Percentiles rank a stretch among this genome's conserved stretches.
phyloP scores from a whole-genome alignment of 2,113 vertebrate species.

The Myocastor coypus region DNA sequence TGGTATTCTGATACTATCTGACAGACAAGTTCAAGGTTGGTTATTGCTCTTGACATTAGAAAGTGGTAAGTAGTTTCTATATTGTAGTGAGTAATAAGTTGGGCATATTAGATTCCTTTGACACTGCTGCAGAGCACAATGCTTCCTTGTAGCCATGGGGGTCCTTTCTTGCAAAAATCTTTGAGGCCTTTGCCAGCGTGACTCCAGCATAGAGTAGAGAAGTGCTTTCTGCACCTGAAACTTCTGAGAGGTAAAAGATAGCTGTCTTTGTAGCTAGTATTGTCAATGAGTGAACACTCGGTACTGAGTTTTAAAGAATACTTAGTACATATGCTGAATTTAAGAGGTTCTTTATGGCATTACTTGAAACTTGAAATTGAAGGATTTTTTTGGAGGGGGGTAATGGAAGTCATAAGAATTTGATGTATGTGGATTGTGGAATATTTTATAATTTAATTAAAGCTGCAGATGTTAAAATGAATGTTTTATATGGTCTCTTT shows the following conservation, averaged over 20 bases:
- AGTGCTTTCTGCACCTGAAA: slow-evolving; percentile 56
- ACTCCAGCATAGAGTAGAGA: slow-evolving; percentile 72
- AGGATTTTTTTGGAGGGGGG: neutral
- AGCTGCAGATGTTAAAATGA: slow-evolving; percentile 5
- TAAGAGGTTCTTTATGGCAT: slow-evolving; percentile 59
- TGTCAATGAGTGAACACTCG: slow-evolving; percentile 52
- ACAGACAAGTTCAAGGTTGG: slow-evolving; percentile 67
- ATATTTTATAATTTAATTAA: slow-evolving; percentile 59
- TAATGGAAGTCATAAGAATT: slow-evolving; percentile 11
- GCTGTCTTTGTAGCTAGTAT: slow-evolving; percentile 66
- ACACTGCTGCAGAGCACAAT: slow-evolving; percentile 63
- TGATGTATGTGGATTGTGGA: neutral
- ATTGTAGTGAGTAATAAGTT: slow-evolving; percentile 73
- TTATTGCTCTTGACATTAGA: slow-evolving; percentile 76
- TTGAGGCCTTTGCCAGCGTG: slow-evolving; percentile 73
- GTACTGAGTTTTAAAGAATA: slow-evolving; percentile 61
- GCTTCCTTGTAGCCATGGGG: slow-evolving; percentile 34
- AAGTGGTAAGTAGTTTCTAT: slow-evolving; percentile 72
- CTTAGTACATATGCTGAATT: slow-evolving; percentile 12
- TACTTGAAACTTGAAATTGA: slow-evolving; percentile 58
- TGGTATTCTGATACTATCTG: slow-evolving; percentile 74
- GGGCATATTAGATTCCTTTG: slow-evolving; percentile 71
- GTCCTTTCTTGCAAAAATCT: slow-evolving; percentile 76
- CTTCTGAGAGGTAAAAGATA: slow-evolving; percentile 65
- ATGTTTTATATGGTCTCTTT: slow-evolving; percentile 27